These are phyloP conservation scores for Phyllotreta striolata DNA, from an alignment of 2,888 invertebrate genomes.

Conservation along the genomic window DNA sequence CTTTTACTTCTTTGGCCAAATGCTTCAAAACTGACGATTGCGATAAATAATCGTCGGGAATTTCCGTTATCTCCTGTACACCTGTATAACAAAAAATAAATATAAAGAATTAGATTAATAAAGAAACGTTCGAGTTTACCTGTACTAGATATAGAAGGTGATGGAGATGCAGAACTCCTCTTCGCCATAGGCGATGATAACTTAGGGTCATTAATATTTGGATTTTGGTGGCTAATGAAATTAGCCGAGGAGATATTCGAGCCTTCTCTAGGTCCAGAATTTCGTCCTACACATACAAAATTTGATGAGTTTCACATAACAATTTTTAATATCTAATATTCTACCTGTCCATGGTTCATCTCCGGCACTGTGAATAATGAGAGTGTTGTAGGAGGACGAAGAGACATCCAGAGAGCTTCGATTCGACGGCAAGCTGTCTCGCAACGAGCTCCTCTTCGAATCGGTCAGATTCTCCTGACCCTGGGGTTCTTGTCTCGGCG, in stretches of 20 bases:
- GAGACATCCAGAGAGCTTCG: conserved; percentile 78
- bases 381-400: conserved; percentile 82
- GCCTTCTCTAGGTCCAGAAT: conserved; percentile 57
- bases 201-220: conserved; percentile 54
- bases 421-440: conserved; percentile 68
- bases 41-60: conserved; percentile 83
- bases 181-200: conserved; percentile 53
- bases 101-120: not conserved
- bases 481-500: conserved; percentile 88
- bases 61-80: conserved; percentile 79
- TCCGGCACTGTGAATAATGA: conserved; percentile 80
- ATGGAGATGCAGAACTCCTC: conserved; percentile 56
- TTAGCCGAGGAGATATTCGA: conserved; percentile 51
- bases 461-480: conserved; percentile 82
- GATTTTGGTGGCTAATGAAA: conserved; percentile 52
- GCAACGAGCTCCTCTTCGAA: conserved; percentile 69
- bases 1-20: conserved; percentile 79
- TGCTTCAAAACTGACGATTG: conserved; percentile 86
- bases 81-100: conserved; percentile 48
- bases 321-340: conserved; percentile 8
- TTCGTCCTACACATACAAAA: conserved; percentile 56
- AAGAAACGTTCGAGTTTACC: conserved; percentile 37
- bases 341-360: conserved; percentile 76
- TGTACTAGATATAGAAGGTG: conserved; percentile 54
- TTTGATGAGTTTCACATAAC: no score